A percentile compares a stretch with the other conserved stretches of the same genome.
Evolutionary conservation across 2,113 vertebrate genomes (phyloP).

Genomic region (Psophia crepitans): DNA sequence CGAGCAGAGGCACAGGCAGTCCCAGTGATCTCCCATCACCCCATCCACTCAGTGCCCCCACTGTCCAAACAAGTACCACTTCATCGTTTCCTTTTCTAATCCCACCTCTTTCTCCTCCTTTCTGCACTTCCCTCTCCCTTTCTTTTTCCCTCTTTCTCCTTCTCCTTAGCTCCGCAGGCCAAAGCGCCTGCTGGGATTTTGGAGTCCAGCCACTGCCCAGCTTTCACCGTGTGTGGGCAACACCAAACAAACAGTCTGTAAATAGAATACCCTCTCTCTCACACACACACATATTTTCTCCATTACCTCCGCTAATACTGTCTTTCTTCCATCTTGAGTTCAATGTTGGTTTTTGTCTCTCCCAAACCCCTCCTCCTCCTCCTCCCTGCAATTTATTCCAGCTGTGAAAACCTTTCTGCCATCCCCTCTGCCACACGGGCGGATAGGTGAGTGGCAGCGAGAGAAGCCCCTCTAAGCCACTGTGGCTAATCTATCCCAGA

Average conservation of each 20-base stretch:
- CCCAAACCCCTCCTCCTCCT: constrained; percentile 71
- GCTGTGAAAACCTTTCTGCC: constrained; percentile 86
- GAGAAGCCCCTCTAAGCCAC: constrained; percentile 75
- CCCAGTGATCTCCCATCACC: background rate
- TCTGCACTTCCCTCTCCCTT: background rate
- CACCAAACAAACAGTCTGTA: constrained; percentile 60
- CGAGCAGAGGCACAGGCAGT: background rate
- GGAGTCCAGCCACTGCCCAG: constrained; percentile 28
- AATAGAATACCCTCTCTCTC: constrained; percentile 47
- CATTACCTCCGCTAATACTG: constrained; percentile 74
- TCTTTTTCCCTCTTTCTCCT: background rate
- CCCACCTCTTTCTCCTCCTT: background rate
- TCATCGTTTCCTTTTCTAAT: background rate
- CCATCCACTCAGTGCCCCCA: background rate
- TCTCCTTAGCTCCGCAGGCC: background rate
- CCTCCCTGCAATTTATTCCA: constrained; percentile 83
- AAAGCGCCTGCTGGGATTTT: constrained; percentile 36
- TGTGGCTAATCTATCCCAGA: constrained; percentile 80
- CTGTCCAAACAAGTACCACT: background rate
- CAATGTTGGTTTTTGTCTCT: constrained; percentile 82
- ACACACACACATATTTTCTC: constrained; percentile 76
- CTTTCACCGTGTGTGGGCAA: constrained; percentile 55
- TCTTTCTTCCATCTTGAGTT: constrained; percentile 76
- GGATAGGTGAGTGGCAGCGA: constrained; percentile 80
- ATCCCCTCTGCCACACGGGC: constrained; percentile 78